Base-by-base conservation (phyloP, 2,797 vertebrate species). In the Urophycis tenuis region DNA sequence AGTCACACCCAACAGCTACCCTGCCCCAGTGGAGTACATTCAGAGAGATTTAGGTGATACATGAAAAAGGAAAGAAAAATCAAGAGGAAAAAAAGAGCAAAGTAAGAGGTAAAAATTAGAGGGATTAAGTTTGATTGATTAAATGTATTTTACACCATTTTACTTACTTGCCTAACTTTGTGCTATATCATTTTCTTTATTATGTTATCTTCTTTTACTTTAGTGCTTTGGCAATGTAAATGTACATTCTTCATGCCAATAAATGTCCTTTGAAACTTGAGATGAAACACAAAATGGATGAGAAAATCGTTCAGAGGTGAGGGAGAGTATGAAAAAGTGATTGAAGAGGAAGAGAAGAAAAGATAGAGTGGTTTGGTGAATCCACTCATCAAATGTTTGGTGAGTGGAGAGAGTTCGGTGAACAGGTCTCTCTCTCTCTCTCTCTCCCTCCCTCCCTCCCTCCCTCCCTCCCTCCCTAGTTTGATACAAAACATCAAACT, bases 391-490 rank as follows among this genome's bases (percentile, higher is more conserved):
- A 19, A 9, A n/a, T n/a, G n/a, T n/a, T n/a, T n/a, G n/a, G n/a
- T n/a, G n/a, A n/a, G n/a, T n/a, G n/a, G n/a, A n/a, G n/a, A n/a
- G n/a, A n/a, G n/a, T n/a, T n/a, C n/a, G n/a, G n/a, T n/a, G n/a
- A n/a, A n/a, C n/a, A n/a, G n/a, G 8, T 60, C 22, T 60, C 53
- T 25, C 53, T 60, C 49, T 60, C 53, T 60, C 45, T 53, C 53
- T 60, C n/a, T 60, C 49, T 76, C 75, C 77, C 77, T 76, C n/a
- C n/a, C n/a, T n/a, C n/a, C n/a, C 22, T 60, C 53, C 11, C 53
- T 60, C 49, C n/a, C 53, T 60, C 45, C 22, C 53, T 60, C n/a
- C 25, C 49, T 76, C 75, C 77, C 77, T 76, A n/a, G n/a, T n/a
- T n/a, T n/a, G 39, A 41, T 41, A 3, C 12, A 39, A 39, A 39